phyloP scores from a whole-genome alignment of 1,140 invertebrate genomes.

The Aphis gossypii region DNA sequence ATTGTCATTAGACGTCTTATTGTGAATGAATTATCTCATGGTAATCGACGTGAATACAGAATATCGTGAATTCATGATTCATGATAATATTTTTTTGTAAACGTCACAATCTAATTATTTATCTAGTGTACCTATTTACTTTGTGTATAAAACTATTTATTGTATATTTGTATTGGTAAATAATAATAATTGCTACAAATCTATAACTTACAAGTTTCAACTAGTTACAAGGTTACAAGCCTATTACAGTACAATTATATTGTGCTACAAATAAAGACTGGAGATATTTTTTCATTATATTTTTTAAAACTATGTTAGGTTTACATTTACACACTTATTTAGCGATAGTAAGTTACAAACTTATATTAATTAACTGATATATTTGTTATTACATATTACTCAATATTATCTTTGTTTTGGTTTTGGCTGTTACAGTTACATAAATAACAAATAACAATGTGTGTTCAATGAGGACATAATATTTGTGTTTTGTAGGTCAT shows the following conservation, averaged over 20 bases:
- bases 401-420: background rate
- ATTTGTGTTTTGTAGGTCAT: conserved; percentile 19
- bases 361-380: background rate
- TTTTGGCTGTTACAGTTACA: background rate
- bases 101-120: background rate
- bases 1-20: too few species aligned
- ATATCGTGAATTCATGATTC: too few species aligned
- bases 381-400: background rate
- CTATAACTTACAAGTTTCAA: too few species aligned
- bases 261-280: background rate
- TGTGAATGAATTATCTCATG: too few species aligned
- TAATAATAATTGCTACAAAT: background rate
- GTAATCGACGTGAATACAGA: too few species aligned
- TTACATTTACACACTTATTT: background rate
- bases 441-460: background rate
- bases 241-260: background rate
- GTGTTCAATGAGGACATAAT: background rate
- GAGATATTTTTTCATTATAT: background rate
- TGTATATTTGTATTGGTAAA: background rate
- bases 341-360: background rate
- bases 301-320: background rate
- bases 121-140: background rate
- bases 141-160: background rate
- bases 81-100: too few species aligned
- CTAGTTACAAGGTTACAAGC: background rate